phyloP scores from a whole-genome alignment of 1,140 invertebrate genomes.

The Pteromalus puparum region DNA sequence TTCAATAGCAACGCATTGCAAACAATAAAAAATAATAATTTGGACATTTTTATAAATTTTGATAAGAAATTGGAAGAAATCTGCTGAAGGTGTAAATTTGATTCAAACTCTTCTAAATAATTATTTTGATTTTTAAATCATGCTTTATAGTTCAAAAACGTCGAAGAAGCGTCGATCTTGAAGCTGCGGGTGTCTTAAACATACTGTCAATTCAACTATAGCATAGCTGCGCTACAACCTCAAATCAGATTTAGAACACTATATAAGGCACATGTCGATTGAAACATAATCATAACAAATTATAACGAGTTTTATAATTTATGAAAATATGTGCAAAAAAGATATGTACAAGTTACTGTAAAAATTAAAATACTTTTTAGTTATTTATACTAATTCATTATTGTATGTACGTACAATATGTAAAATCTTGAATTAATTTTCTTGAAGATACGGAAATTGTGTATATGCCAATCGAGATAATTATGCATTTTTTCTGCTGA shows the following conservation, averaged over 20 bases:
- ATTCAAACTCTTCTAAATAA: not conserved
- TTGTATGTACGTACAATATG: no score
- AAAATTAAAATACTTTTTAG: not conserved
- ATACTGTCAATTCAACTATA: not conserved
- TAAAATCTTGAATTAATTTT: not conserved
- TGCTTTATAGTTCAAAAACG: not conserved
- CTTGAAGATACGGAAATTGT: not conserved
- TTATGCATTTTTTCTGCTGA: not conserved
- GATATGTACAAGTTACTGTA: not conserved
- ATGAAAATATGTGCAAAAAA: not conserved
- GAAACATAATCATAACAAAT: not conserved
- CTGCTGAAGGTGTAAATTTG: not conserved
- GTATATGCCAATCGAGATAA: not conserved
- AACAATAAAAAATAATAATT: conserved; percentile 12
- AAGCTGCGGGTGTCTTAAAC: not conserved
- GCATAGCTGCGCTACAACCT: not conserved
- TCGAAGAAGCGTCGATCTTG: not conserved
- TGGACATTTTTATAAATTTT: conserved; percentile 14
- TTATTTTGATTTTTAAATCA: not conserved
- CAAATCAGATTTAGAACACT: not conserved
- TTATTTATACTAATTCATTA: not conserved
- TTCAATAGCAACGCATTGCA: conserved; percentile 15
- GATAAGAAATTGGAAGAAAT: not conserved
- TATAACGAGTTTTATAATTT: no score
- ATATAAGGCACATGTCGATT: not conserved